Evolutionary conservation across 2,113 vertebrate genomes (phyloP).

Genomic region (Oriolus oriolus): DNA sequence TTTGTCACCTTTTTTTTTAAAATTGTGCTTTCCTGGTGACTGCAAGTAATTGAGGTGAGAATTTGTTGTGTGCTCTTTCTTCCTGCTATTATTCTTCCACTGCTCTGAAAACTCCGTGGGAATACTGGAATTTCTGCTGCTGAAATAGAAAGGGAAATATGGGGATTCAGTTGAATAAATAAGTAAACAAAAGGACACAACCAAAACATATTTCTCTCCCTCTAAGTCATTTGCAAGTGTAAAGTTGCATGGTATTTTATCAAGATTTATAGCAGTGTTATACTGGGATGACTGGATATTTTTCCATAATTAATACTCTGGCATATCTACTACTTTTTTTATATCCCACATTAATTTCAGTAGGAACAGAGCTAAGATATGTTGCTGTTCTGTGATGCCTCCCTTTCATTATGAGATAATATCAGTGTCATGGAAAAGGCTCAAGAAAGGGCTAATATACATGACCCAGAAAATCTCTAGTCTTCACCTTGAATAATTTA

Average conservation of each 20-base stretch:
- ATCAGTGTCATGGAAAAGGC: background rate
- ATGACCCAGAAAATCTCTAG: background rate
- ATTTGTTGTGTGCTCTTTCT: background rate
- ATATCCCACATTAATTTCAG: background rate
- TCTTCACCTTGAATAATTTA: background rate
- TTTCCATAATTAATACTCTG: background rate
- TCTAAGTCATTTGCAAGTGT: background rate
- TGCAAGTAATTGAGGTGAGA: background rate
- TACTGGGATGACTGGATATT: background rate
- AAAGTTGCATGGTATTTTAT: background rate
- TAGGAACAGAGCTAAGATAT: background rate
- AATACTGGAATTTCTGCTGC: background rate
- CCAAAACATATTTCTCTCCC: background rate
- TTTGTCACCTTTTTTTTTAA: background rate
- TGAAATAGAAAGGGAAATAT: background rate
- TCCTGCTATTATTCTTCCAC: accelerated
- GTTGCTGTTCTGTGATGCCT: background rate
- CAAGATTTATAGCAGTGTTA: background rate
- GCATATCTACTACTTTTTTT: background rate
- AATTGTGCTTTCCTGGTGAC: background rate
- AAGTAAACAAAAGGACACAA: background rate
- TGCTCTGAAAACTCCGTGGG: background rate
- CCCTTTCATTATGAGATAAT: background rate
- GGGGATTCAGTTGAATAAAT: background rate
- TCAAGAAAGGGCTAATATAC: background rate